phyloP scores from a whole-genome alignment of 2,888 invertebrate species.

The Brachynemurus nebulosus region DNA sequence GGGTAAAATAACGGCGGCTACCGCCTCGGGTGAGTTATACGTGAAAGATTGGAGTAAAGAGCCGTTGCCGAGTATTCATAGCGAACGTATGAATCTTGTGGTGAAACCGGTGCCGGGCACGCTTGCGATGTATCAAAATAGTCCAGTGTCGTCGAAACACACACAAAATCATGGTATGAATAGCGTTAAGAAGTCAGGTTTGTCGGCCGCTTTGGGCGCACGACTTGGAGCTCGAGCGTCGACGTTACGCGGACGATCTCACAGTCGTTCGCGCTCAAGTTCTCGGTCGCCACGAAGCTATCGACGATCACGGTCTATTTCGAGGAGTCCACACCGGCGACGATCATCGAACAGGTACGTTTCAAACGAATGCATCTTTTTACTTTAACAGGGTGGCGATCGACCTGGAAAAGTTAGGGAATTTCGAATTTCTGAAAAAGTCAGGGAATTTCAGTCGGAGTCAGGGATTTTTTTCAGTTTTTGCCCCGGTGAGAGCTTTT shows the following conservation, averaged over 20 bases:
- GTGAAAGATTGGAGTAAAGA: constrained; percentile 91
- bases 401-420: too few species aligned
- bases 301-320: constrained; percentile 29
- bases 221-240: constrained; percentile 40
- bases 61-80: constrained; percentile 77
- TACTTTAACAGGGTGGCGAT: too few species aligned
- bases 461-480: too few species aligned
- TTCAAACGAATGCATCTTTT: constrained; percentile 1
- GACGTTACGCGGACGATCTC: constrained; percentile 27
- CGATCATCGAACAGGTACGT: constrained; percentile 7
- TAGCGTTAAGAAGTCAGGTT: constrained; percentile 30
- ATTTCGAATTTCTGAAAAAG: too few species aligned
- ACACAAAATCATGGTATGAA: constrained; percentile 23
- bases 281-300: constrained; percentile 21
- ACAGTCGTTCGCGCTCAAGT: constrained; percentile 28
- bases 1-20: constrained; percentile 83
- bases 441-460: too few species aligned
- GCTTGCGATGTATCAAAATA: constrained; percentile 44
- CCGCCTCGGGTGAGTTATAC: constrained; percentile 75
- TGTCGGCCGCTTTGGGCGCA: constrained; percentile 44
- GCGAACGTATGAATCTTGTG: constrained; percentile 55
- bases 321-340: constrained; percentile 20
- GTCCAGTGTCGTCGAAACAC: constrained; percentile 26
- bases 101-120: constrained; percentile 45
- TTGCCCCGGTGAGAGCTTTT: too few species aligned